Evolutionary conservation across 2,113 vertebrate genomes (phyloP).

Genomic region (Anoplopoma fimbria): DNA sequence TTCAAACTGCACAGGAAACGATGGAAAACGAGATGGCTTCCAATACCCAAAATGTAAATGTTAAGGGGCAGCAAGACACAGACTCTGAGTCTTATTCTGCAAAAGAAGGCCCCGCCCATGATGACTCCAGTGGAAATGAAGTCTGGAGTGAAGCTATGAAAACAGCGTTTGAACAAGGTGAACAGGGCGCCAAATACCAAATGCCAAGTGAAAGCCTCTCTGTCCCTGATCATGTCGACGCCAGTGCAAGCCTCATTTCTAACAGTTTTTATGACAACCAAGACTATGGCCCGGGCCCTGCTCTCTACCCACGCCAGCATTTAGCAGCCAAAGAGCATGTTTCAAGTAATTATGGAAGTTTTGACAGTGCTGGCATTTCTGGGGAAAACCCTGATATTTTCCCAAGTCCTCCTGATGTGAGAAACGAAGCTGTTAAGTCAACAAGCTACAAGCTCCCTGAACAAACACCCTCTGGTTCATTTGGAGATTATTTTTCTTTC

Average conservation of each 20-base stretch:
- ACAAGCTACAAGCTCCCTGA: neutral
- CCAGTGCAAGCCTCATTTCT: conserved; percentile 3
- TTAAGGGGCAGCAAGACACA: neutral
- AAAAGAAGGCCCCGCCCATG: neutral
- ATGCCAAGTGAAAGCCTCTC: conserved; percentile 26
- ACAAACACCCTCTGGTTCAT: neutral
- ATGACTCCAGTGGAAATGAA: conserved; percentile 24
- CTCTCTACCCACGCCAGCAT: neutral
- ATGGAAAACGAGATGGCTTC: conserved; percentile 15
- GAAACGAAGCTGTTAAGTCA: conserved; percentile 7
- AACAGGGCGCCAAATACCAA: conserved; percentile 22
- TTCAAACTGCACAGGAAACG: conserved; percentile 47
- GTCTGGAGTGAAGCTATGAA: conserved; percentile 8
- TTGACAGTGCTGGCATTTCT: neutral
- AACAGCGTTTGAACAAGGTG: neutral
- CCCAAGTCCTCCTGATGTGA: neutral
- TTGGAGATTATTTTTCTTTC: neutral
- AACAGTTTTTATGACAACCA: conserved; percentile 32
- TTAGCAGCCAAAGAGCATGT: conserved; percentile 2
- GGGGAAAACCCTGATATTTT: neutral
- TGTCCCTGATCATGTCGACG: conserved; percentile 1
- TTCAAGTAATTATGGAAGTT: conserved; percentile 18
- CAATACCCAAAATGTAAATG: neutral
- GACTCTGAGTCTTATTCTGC: neutral
- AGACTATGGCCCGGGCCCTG: neutral